These are phyloP conservation scores for Chaetodon trifascialis DNA, from an alignment of 2,113 vertebrate species.

Conservation along the genomic window DNA sequence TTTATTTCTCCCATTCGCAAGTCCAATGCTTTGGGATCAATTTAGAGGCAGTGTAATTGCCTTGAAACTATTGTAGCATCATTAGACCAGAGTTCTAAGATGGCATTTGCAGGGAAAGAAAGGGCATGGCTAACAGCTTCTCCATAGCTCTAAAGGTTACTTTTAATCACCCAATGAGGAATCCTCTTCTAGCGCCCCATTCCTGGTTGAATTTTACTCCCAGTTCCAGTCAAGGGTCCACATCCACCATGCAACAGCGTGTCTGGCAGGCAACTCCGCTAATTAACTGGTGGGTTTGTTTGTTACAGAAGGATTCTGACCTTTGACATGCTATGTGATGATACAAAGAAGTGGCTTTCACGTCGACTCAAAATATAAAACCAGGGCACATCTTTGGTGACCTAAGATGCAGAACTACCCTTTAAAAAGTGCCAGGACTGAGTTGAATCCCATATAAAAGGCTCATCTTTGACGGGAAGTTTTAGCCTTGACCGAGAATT, in stretches of 20 bases:
- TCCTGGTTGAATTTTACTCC: constrained; percentile 62
- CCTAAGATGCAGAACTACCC: not conserved
- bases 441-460: not conserved
- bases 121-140: constrained; percentile 87
- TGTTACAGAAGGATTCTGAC: constrained; percentile 57
- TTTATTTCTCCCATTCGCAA: constrained; percentile 56
- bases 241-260: constrained; percentile 38
- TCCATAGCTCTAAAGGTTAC: constrained; percentile 86
- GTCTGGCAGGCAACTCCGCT: constrained; percentile 55
- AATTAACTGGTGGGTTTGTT: constrained; percentile 76
- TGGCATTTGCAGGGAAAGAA: constrained; percentile 86
- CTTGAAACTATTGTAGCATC: constrained; percentile 85
- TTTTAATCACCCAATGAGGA: constrained; percentile 87
- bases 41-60: constrained; percentile 85
- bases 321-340: constrained; percentile 64
- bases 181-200: constrained; percentile 64
- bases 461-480: not conserved
- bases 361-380: constrained; percentile 33
- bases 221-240: constrained; percentile 54
- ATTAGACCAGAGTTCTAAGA: constrained; percentile 84
- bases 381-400: not conserved
- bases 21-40: constrained; percentile 83
- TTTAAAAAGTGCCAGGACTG: not conserved
- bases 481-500: not conserved
- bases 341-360: constrained; percentile 45